phyloP scores from a whole-genome alignment of 1,140 invertebrate genomes.

The Cheumatopsyche charites region DNA sequence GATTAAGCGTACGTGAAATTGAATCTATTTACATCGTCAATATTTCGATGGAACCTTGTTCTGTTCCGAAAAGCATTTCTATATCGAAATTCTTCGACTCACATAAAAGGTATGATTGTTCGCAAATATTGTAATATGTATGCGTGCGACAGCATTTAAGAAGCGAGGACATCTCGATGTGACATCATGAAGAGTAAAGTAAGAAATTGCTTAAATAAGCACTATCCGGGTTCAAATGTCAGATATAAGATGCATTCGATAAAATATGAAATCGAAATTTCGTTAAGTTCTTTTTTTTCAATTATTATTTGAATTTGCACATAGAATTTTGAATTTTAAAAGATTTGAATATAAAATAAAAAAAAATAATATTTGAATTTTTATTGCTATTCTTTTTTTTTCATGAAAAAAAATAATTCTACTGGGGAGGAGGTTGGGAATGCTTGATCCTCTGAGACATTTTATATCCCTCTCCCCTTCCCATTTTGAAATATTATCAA shows the following conservation, averaged over 20 bases:
- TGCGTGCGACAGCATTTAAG: background rate
- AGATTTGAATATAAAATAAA: too few species aligned
- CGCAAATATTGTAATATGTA: constrained; percentile 1
- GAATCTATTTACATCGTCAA: constrained; percentile 24
- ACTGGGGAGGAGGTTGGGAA: too few species aligned
- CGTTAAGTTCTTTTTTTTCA: too few species aligned
- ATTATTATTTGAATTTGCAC: too few species aligned
- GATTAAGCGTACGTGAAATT: constrained; percentile 17
- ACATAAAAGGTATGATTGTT: background rate
- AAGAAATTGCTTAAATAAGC: background rate
- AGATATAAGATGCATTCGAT: background rate
- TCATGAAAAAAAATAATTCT: too few species aligned
- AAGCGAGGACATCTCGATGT: background rate
- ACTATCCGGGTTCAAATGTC: background rate
- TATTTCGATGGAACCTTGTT: constrained; percentile 9
- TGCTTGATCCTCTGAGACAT: too few species aligned
- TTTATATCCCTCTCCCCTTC: too few species aligned
- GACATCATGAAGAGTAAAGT: background rate
- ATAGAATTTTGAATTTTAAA: too few species aligned
- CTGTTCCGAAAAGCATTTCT: background rate
- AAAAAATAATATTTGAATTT: too few species aligned
- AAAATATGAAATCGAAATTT: background rate
- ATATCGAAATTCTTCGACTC: background rate
- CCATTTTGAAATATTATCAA: too few species aligned
- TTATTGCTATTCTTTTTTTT: too few species aligned